A percentile compares a stretch with the other conserved stretches of the same genome.
phyloP scores from a whole-genome alignment of 2,113 vertebrate genomes.

The Microcebus jonahi region DNA sequence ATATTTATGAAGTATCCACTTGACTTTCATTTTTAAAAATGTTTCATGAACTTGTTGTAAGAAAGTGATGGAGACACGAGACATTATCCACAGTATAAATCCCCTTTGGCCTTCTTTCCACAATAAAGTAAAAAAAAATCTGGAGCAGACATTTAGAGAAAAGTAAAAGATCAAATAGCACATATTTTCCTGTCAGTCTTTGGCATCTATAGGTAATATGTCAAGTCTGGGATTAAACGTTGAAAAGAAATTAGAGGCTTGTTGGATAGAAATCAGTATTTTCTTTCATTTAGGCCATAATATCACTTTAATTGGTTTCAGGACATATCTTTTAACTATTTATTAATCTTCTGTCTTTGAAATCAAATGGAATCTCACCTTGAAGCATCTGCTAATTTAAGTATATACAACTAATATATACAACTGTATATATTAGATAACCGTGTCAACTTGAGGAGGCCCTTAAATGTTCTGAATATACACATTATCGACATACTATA shows the following conservation, averaged over 20 bases:
- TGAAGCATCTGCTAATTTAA: background rate
- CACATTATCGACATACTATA: background rate
- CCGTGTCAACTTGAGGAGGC: background rate
- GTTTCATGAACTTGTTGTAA: background rate
- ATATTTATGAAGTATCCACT: background rate
- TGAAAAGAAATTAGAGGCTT: background rate
- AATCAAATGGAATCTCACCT: background rate
- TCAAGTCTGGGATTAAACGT: background rate
- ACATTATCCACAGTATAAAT: slow-evolving; percentile 6
- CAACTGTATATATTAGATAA: background rate
- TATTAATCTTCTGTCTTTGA: background rate
- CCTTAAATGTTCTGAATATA: background rate
- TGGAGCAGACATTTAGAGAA: background rate
- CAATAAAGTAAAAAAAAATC: background rate
- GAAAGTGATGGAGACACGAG: background rate
- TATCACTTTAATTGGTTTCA: background rate
- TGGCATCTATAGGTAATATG: background rate
- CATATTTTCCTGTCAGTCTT: background rate
- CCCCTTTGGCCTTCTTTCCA: background rate
- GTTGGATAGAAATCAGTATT: background rate
- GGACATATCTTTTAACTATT: background rate
- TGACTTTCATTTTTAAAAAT: background rate
- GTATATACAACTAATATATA: too few species aligned
- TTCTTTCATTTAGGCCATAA: background rate
- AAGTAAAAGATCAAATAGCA: slow-evolving; percentile 8